Evolutionary conservation across 2,113 vertebrate genomes (phyloP), one percentile per base, ranked within the genome.

Genomic region (Stomatorhinus ivindoensis): DNA sequence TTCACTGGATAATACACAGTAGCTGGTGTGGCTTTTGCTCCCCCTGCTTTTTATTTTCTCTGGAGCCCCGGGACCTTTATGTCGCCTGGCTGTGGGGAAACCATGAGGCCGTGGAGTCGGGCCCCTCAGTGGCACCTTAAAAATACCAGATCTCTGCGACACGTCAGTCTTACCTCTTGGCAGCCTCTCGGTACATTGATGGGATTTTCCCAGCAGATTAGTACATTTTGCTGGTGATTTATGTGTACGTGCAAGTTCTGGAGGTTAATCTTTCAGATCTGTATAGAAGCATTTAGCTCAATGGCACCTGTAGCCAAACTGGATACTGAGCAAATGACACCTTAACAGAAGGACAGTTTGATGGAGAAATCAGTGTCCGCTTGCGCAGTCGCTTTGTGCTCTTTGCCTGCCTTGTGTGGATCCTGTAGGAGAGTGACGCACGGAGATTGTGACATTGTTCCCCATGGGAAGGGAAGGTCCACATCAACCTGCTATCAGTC

Each of bases 1-100:
- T 91, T 92, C 90, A 9, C 31, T 31, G 86, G 91, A 89, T 88
- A 73, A 90, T 91, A 89, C 89, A 46, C 87, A 87, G 83, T 61
- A 86, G 90, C 69, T 91, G 48, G 69, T 90, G 87, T 10, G 55
- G 88, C 15, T 91, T 90, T 88, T 53, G 6, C 6, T 17, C 69
- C 42, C 53, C 73, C 90, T 58, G 69, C 65, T 39, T 35, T 89
- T 89, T 88, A 44, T 35, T 44, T 8, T 53, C 44, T 53, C 31
- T 47, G 58, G 76, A 88, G 89, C 88, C 80, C 65, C 55, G 35
- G 42, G 69, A 42, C 87, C 87, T 39, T 51, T 51, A 51, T 87
- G 80, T 44, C 89, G 55, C 50, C 88, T 39, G 13, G 19, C 80
- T 80, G 24, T 89, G 89, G 50, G 44, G 55, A 90, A 65, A 69